These are phyloP conservation scores for Zoanthus sansibaricus DNA, from an alignment of 92 coral and sea anemone species.

Conservation along the genomic window DNA sequence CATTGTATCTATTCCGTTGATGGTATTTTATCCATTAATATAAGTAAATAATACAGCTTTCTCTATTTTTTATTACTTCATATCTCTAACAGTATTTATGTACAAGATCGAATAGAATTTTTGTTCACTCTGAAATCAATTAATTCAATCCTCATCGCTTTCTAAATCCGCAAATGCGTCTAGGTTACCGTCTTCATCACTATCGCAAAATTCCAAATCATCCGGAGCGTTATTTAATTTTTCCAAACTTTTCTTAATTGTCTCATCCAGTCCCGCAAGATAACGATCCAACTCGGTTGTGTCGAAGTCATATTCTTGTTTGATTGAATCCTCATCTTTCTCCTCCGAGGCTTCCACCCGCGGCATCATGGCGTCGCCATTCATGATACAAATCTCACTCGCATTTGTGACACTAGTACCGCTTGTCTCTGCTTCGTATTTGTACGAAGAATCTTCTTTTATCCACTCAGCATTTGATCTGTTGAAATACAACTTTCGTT, in stretches of 20 bases:
- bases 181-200: constrained; percentile 63
- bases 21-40: no score
- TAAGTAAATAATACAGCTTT: no score
- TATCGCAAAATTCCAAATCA: constrained; percentile 67
- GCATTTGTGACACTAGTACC: constrained; percentile 4
- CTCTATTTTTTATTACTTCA: no score
- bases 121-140: neutral
- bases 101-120: no score
- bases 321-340: constrained; percentile 78
- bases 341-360: constrained; percentile 73
- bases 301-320: constrained; percentile 84
- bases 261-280: constrained; percentile 88
- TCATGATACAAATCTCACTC: constrained; percentile 75
- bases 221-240: constrained; percentile 86
- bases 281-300: constrained; percentile 89
- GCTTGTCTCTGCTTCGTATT: constrained; percentile 10
- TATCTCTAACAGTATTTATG: no score
- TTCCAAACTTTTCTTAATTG: constrained; percentile 84
- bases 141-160: constrained; percentile 58
- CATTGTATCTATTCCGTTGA: no score
- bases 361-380: constrained; percentile 92
- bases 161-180: constrained; percentile 78
- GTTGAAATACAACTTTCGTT: constrained; percentile 19
- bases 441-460: constrained; percentile 48
- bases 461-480: constrained; percentile 52